Evolutionary conservation across 2,888 invertebrate genomes (phyloP).

Genomic region (Eupelmus urozonus): DNA sequence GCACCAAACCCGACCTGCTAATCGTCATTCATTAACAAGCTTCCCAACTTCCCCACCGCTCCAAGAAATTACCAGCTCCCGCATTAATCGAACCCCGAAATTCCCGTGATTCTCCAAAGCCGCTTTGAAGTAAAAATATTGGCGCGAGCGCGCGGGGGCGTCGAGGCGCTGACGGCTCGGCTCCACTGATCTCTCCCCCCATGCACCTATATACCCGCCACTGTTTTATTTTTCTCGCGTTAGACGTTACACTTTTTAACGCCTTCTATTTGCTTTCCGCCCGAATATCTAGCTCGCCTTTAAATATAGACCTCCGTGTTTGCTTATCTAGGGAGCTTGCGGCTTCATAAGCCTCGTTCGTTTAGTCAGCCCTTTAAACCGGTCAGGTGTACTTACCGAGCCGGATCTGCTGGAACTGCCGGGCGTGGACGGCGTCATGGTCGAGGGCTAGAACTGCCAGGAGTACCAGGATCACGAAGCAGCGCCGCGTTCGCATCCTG

Average conservation of each 20-base stretch:
- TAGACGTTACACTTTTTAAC: conserved; percentile 50
- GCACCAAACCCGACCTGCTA: no score
- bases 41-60: no score
- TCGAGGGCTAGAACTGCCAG: conserved; percentile 30
- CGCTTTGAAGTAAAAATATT: conserved; percentile 5
- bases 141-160: no score
- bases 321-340: conserved; percentile 23
- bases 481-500: conserved; percentile 51
- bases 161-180: background rate
- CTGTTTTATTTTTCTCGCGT: conserved; percentile 38
- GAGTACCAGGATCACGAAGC: conserved; percentile 35
- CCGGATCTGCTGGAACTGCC: conserved; percentile 18
- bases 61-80: no score
- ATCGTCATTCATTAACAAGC: no score
- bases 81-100: no score
- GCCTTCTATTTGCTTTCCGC: conserved; percentile 39
- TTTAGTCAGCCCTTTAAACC: no score
- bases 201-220: background rate
- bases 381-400: conserved; percentile 57
- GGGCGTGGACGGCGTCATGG: conserved; percentile 10
- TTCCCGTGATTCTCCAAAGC: background rate
- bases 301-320: conserved; percentile 4
- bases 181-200: background rate
- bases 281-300: background rate
- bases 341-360: no score